Conservation (phyloP, 2,888 invertebrate genomes). For the Parnassius glacialis region DNA sequence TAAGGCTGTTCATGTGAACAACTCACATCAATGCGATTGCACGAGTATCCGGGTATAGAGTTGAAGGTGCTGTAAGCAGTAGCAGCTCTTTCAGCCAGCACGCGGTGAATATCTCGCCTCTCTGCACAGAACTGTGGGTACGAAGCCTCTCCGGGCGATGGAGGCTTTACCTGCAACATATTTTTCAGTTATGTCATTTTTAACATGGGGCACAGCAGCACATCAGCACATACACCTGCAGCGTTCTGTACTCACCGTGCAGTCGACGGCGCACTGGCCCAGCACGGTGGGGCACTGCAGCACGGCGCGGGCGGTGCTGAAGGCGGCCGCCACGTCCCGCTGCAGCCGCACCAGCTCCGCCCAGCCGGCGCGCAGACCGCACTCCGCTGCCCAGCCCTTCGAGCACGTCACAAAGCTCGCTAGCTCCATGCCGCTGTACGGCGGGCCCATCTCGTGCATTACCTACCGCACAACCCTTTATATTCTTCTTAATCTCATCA, state of each 20-base stretch:
- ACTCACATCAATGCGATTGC: constrained; percentile 81
- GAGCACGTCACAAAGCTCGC: constrained; percentile 97
- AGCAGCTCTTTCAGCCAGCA: constrained; percentile 83
- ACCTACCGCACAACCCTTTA: constrained; percentile 67
- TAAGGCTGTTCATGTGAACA: constrained; percentile 50
- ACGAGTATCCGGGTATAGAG: constrained; percentile 87
- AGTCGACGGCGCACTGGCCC: constrained; percentile 94
- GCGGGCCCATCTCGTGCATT: constrained; percentile 91
- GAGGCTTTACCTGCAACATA: constrained; percentile 69
- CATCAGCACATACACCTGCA: too few species aligned
- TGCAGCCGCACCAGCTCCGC: constrained; percentile 92
- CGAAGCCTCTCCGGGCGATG: constrained; percentile 85
- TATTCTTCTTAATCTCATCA: background rate
- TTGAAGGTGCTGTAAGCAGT: constrained; percentile 90
- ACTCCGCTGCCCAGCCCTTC: constrained; percentile 95
- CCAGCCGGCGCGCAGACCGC: constrained; percentile 95
- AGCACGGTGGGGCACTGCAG: constrained; percentile 93
- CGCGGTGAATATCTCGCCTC: constrained; percentile 79
- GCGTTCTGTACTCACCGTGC: constrained; percentile 56
- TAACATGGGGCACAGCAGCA: too few species aligned
- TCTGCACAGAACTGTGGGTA: constrained; percentile 84
- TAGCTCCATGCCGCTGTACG: constrained; percentile 91
- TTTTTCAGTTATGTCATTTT: background rate
- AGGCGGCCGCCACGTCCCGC: constrained; percentile 85
- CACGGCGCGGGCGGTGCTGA: constrained; percentile 89